A percentile compares a stretch with the other conserved stretches of the same genome.
These are phyloP conservation scores for Scaptomyza caliginosa DNA, from an alignment of 2,888 invertebrate genomes.

Conservation along the genomic window DNA sequence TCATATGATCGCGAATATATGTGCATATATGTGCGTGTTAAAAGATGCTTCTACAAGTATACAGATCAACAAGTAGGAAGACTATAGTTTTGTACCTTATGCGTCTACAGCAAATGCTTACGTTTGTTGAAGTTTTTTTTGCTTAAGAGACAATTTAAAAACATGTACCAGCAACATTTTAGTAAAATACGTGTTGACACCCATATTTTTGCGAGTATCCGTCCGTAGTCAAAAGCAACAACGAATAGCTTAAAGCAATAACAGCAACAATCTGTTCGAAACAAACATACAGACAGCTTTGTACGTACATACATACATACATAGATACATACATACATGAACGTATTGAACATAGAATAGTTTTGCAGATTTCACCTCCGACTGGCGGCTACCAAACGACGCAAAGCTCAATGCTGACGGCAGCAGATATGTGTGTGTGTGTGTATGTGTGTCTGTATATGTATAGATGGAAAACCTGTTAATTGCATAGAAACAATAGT, in stretches of 20 bases:
- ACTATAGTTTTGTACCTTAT: too few relatives aligned
- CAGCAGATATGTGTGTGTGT: conserved; percentile 18
- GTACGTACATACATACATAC: background rate
- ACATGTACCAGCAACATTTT: conserved; percentile 33
- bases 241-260: conserved; percentile 9
- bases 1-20: too few relatives aligned
- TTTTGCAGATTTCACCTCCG: conserved; percentile 60
- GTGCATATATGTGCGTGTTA: too few relatives aligned
- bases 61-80: too few relatives aligned
- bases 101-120: too few relatives aligned
- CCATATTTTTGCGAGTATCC: conserved; percentile 70
- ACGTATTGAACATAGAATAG: conserved; percentile 34
- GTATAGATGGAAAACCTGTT: conserved; percentile 69
- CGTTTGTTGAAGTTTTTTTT: too few relatives aligned
- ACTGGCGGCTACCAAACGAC: conserved; percentile 24
- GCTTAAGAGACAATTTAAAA: too few relatives aligned
- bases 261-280: conserved; percentile 17
- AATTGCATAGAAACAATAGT: conserved; percentile 58
- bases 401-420: conserved; percentile 56
- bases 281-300: background rate
- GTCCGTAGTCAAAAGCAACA: conserved; percentile 54
- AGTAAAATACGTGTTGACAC: conserved; percentile 47
- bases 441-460: conserved; percentile 24
- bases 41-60: too few relatives aligned
- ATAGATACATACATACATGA: background rate